Percentiles rank a stretch among this genome's conserved stretches.
Conservation (phyloP, 1,140 invertebrate genomes). For the Anoplophora glabripennis region DNA sequence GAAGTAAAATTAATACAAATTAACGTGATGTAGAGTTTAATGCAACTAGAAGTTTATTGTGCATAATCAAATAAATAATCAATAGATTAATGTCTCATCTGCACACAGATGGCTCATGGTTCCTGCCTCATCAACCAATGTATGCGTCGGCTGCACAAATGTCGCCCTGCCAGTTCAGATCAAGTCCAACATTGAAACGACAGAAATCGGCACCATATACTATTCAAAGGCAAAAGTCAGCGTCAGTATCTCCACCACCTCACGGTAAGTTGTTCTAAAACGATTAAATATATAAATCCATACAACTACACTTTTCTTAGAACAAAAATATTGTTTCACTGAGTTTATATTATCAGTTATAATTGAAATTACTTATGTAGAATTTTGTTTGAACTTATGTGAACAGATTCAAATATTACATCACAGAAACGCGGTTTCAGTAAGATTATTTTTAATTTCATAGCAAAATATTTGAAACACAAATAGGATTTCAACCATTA, state of each 20-base stretch:
- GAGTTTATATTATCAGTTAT: too few species aligned
- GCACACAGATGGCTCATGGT: conserved; percentile 48
- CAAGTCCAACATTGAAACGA: conserved; percentile 34
- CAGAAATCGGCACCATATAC: conserved; percentile 47
- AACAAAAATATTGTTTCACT: too few species aligned
- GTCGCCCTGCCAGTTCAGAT: conserved; percentile 33
- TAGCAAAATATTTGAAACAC: too few species aligned
- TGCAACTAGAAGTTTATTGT: not conserved
- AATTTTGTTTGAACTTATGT: too few species aligned
- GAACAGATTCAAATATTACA: not conserved
- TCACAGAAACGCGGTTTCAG: too few species aligned
- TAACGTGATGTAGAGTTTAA: too few species aligned
- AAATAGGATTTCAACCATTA: too few species aligned
- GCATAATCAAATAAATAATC: not conserved
- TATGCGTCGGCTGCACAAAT: conserved; percentile 41
- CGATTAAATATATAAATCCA: too few species aligned
- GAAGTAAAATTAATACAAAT: too few species aligned
- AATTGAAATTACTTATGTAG: too few species aligned
- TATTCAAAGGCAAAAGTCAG: conserved; percentile 42
- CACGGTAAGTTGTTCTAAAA: conserved; percentile 33
- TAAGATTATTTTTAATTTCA: too few species aligned
- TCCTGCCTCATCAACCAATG: conserved; percentile 49
- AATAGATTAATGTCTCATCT: not conserved
- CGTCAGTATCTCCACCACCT: conserved; percentile 43
- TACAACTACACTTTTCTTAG: too few species aligned